These are phyloP conservation scores for Oxygymnocypris stewartii DNA, from an alignment of 2,113 vertebrate species.

Conservation along the genomic window DNA sequence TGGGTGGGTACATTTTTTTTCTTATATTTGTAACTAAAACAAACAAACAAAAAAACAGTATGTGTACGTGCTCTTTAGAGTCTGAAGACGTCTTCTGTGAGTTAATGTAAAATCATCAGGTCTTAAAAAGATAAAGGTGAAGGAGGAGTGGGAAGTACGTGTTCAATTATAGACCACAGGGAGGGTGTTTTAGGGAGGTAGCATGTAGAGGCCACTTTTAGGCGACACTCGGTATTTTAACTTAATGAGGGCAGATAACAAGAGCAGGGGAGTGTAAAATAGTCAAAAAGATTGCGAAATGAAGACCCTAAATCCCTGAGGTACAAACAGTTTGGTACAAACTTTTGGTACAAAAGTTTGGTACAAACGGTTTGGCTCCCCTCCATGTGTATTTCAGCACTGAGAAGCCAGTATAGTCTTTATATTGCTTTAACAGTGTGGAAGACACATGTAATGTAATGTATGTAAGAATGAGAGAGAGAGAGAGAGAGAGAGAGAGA, in stretches of 20 bases:
- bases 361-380: neutral
- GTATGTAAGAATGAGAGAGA: slow-evolving; percentile 13
- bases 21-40: too few species aligned
- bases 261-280: neutral
- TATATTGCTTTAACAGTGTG: slow-evolving; percentile 34
- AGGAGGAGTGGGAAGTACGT: neutral
- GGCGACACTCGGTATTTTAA: neutral
- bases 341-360: slow-evolving; percentile 30
- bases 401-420: neutral
- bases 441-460: slow-evolving; percentile 34
- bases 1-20: neutral
- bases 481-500: neutral
- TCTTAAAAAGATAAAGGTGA: slow-evolving; percentile 13
- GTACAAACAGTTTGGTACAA: slow-evolving; percentile 25
- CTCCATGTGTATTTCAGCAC: slow-evolving; percentile 31
- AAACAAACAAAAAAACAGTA: neutral
- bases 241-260: slow-evolving; percentile 11
- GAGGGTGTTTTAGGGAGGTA: slow-evolving; percentile 11
- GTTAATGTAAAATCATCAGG: neutral
- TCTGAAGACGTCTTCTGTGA: neutral
- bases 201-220: slow-evolving; percentile 4
- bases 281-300: slow-evolving; percentile 30
- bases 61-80: neutral
- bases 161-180: slow-evolving; percentile 13
- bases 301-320: neutral